These are phyloP conservation scores for Potamarius usumacintae DNA, from an alignment of 2,113 vertebrate species.

Conservation along the genomic window DNA sequence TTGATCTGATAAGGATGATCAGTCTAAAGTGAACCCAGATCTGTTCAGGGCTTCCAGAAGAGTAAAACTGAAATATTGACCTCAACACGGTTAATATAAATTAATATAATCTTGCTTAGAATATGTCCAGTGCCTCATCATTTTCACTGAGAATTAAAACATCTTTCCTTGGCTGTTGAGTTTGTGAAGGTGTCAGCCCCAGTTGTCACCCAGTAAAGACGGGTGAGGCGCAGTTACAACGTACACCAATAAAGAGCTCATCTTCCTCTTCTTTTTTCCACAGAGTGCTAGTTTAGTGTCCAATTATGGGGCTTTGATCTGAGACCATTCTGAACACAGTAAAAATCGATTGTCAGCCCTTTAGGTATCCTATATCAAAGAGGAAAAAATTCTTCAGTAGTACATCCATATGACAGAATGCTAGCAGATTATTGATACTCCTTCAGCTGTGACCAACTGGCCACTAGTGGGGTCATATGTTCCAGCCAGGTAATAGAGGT, in stretches of 20 bases:
- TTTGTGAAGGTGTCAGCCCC: constrained; percentile 30
- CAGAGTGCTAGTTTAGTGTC: constrained; percentile 37
- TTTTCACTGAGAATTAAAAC: constrained; percentile 41
- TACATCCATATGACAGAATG: constrained; percentile 39
- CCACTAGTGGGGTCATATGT: constrained; percentile 93
- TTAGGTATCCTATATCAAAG: constrained; percentile 36
- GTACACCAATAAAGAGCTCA: constrained; percentile 19
- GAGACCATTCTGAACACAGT: constrained; percentile 34
- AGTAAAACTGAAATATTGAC: constrained; percentile 40
- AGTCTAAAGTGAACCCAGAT: constrained; percentile 56
- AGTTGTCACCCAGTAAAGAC: constrained; percentile 25
- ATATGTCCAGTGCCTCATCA: constrained; percentile 52
- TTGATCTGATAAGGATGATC: constrained; percentile 56
- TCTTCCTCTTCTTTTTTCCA: constrained; percentile 33
- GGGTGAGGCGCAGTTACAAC: constrained; percentile 26
- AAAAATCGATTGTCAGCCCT: constrained; percentile 54
- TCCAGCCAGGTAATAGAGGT: constrained; percentile 95
- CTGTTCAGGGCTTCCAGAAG: constrained; percentile 39
- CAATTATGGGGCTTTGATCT: constrained; percentile 33
- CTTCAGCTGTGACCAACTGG: constrained; percentile 87
- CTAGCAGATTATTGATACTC: constrained; percentile 88
- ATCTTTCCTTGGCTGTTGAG: constrained; percentile 37
- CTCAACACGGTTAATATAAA: constrained; percentile 35
- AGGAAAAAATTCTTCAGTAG: constrained; percentile 50
- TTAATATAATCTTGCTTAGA: constrained; percentile 38